These are phyloP conservation scores for Anadara kagoshimensis DNA, from an alignment of 1,140 invertebrate genomes.

Conservation along the genomic window DNA sequence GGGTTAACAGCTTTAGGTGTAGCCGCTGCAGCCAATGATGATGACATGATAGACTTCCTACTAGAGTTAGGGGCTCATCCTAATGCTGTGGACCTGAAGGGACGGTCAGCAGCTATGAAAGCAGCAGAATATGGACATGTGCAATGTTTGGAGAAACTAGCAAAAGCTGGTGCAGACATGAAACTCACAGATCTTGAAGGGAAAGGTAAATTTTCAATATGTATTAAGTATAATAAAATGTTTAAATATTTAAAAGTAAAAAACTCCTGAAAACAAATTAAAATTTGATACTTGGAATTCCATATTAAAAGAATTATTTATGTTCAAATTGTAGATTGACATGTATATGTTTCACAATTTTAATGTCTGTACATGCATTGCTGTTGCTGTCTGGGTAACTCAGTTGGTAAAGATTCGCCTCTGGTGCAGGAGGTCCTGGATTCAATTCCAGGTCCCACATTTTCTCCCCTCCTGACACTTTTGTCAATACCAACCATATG, in stretches of 20 bases:
- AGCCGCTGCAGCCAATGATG: conserved; percentile 68
- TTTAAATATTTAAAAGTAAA: not conserved
- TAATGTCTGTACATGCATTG: no score
- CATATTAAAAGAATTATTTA: not conserved
- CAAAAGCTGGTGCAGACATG: conserved; percentile 70
- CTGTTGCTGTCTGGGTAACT: no score
- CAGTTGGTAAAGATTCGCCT: no score
- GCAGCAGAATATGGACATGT: conserved; percentile 73
- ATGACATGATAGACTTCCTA: conserved; percentile 71
- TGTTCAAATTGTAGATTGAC: not conserved
- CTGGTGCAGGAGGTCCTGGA: no score
- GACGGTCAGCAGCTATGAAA: conserved; percentile 70
- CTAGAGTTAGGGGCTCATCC: conserved; percentile 72
- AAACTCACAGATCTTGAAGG: conserved; percentile 71
- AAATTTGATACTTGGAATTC: not conserved
- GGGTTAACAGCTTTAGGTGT: conserved; percentile 71
- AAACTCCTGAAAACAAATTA: not conserved
- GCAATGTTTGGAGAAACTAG: conserved; percentile 69
- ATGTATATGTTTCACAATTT: not conserved
- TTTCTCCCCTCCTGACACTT: no score
- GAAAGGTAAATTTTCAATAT: conserved; percentile 63
- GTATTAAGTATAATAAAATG: not conserved
- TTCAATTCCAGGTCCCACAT: no score
- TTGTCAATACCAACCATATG: no score
- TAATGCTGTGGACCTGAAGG: conserved; percentile 72